Evolutionary conservation across 2,797 vertebrate species (phyloP), one percentile per base, ranked within the genome.

Genomic region (Oreortyx pictus): DNA sequence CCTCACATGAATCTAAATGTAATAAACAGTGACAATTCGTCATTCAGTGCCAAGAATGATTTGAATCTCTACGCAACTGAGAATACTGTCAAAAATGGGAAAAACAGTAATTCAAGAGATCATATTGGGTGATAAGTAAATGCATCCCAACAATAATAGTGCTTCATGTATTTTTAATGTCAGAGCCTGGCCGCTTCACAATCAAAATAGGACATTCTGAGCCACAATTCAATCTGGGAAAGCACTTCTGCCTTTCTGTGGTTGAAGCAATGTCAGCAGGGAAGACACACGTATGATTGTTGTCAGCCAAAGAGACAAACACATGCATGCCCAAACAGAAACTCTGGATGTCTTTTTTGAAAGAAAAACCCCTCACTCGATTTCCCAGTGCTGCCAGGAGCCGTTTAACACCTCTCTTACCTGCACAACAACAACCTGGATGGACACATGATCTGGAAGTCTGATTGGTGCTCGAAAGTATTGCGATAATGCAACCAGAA

Each of bases 361-460:
- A 43, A 20, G 7, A 62, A 31, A 82, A 84, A 60, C 13, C 12
- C 61, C 46, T 56, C 54, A 39, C 23, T 13, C 47, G 54, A 37
- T 50, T 74, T 71, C 66, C 46, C 62, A 74, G 18, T n/a, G 20
- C 15, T 23, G 11, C 22, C 68, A 83, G 39, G 29, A 87, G 70
- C 73, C 81, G 31, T 17, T 62, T 19, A 52, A 60, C 2, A 37
- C 46, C 43, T 43, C 25, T 93, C 95, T 96, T 97, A 99, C 99
- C 99, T 99, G 99, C 88, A 99, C 99, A 71, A 99, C 99, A 49
- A 99, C 99, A 7, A 99, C 98, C 94, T 99, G 99, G 95, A 99
- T 98, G 35, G 99, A 99, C 94, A 99, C 99, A 3, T 99, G 99
- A 94, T 99, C 99, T 6, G 99, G 99, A 82, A 99, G 98, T 94